Evolutionary conservation across 2,797 vertebrate species (phyloP).

Genomic region (Thamnophis elegans): DNA sequence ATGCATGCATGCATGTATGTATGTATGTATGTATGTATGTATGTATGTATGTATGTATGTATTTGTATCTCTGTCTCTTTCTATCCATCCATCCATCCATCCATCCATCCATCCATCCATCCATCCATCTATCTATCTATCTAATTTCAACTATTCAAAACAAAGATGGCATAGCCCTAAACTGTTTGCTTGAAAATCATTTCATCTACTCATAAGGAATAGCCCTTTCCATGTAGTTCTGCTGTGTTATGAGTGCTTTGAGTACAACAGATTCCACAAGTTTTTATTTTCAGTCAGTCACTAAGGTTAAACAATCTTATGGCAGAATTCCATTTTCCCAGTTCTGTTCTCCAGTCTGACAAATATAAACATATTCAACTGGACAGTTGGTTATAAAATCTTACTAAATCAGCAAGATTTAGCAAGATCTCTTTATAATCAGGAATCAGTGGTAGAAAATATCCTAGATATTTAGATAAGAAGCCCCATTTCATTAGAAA

Average conservation of each 20-base stretch:
- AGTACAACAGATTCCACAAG: background rate
- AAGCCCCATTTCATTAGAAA: background rate
- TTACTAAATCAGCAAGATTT: background rate
- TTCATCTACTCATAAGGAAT: background rate
- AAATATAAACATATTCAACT: background rate
- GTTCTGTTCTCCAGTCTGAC: background rate
- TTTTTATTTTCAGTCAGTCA: background rate
- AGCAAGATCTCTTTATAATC: background rate
- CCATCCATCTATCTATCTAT: too few species aligned
- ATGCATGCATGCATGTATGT: too few species aligned
- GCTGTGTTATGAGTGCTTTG: background rate
- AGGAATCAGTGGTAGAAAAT: background rate
- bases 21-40: too few species aligned
- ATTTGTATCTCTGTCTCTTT: too few species aligned
- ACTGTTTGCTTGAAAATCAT: background rate
- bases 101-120: too few species aligned
- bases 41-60: too few species aligned
- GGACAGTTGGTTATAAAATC: too few species aligned
- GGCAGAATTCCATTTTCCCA: background rate
- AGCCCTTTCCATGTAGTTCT: background rate
- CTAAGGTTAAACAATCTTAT: background rate
- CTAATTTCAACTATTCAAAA: background rate
- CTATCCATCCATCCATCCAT: too few species aligned
- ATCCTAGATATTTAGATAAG: background rate
- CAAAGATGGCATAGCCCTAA: background rate